phyloP scores from a whole-genome alignment of 2,888 invertebrate genomes.

The Drosophila paracracens region DNA sequence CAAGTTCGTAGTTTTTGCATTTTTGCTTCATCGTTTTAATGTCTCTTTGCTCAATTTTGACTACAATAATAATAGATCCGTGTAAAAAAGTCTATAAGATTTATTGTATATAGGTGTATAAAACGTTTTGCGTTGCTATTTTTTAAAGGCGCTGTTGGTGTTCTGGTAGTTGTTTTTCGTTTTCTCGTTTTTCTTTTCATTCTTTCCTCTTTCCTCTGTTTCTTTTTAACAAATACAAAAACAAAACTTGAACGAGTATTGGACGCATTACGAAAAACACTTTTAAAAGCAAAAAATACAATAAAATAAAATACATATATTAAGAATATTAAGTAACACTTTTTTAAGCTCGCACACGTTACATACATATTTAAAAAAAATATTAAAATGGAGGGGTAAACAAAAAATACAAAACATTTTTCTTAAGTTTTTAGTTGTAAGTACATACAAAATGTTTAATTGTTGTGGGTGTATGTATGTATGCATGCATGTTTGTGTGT shows the following conservation, averaged over 20 bases:
- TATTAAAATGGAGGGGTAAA: constrained; percentile 20
- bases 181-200: constrained; percentile 2
- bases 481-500: constrained; percentile 15
- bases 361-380: constrained; percentile 38
- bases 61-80: constrained; percentile 51
- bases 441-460: constrained; percentile 44
- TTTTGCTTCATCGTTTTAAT: constrained; percentile 21
- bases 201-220: background rate
- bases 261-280: constrained; percentile 40
- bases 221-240: constrained; percentile 32
- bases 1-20: constrained; percentile 37
- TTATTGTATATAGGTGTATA: constrained; percentile 42
- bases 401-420: constrained; percentile 34
- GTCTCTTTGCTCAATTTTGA: constrained; percentile 41
- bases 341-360: constrained; percentile 49
- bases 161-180: constrained; percentile 42
- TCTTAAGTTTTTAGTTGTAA: constrained; percentile 51
- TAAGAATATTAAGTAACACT: constrained; percentile 52
- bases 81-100: constrained; percentile 38
- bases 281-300: constrained; percentile 28
- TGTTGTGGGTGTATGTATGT: constrained; percentile 12
- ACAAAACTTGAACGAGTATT: constrained; percentile 50
- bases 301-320: constrained; percentile 37
- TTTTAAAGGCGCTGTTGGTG: constrained; percentile 72
- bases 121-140: constrained; percentile 51